Evolutionary conservation across 2,113 vertebrate species (phyloP), one percentile per base, ranked within the genome.

Genomic region (Odobenus rosmarus): DNA sequence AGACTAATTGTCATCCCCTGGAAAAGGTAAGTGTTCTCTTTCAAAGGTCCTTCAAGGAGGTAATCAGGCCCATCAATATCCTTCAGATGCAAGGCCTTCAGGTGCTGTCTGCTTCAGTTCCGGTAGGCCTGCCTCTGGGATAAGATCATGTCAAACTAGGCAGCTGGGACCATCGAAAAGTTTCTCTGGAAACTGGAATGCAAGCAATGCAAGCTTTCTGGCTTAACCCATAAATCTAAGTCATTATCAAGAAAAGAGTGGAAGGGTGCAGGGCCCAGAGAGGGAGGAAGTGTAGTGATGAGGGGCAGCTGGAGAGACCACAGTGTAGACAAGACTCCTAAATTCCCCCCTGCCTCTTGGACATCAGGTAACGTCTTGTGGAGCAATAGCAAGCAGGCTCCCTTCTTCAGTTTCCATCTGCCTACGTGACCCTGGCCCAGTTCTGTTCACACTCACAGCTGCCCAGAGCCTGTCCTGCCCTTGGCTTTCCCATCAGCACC

Each of bases 171-270:
- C 28, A 53, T 23, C 69, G 71, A 7, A 39, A 51, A 49, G n/a
- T 57, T 36, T 67, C 93, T 62, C 89, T 61, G 57, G 71, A n/a
- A 93, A 64, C 39, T 21, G 62, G 93, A 67, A 92, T 64, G 89
- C 72, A 62, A 94, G 53, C 59, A 71, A 36, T 21, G 42, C 24
- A n/a, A 61, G 74, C 46, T 61, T 95, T 72, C 36, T 61, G 55
- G 57, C 88, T 94, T 87, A 76, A 74, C 76, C 86, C 83, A 49
- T 57, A 81, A 90, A 24, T 64, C 64, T n/a, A 81, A 90, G 69
- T 84, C 57, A 33, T 23, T 23, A 61, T 46, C 59, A 82, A 64
- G 55, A 81, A 42, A 59, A 51, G 39, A 8, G 24, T 21, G 16
- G 69, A 83, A 90, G 89, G n/a, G 18, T 15, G 11, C 80, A 61